A percentile compares a stretch with the other conserved stretches of the same genome.
Evolutionary conservation across 2,113 vertebrate species (phyloP).

Genomic region (Athene cunicularia): DNA sequence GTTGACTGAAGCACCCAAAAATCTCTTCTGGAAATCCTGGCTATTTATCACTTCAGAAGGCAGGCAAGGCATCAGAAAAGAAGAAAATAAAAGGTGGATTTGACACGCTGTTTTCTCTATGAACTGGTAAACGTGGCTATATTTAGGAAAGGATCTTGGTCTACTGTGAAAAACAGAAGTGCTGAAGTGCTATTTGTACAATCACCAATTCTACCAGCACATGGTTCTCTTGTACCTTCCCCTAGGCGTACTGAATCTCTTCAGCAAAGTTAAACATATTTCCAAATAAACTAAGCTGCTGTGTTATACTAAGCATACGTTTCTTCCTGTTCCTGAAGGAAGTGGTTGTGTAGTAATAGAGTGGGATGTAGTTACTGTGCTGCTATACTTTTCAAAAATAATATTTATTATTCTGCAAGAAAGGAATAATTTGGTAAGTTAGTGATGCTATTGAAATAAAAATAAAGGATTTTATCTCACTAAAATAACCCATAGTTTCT

Average conservation of each 20-base stretch:
- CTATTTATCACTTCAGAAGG: not conserved
- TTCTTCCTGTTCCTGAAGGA: not conserved
- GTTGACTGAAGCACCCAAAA: not conserved
- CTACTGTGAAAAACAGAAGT: not conserved
- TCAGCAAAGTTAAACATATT: not conserved
- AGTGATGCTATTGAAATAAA: not conserved
- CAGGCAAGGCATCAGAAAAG: not conserved
- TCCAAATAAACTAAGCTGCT: constrained; percentile 58
- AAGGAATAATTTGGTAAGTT: not conserved
- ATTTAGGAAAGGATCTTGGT: not conserved
- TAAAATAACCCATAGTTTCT: not conserved
- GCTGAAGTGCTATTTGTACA: not conserved
- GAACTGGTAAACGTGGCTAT: not conserved
- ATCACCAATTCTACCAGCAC: not conserved
- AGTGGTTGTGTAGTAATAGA: not conserved
- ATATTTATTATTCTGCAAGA: not conserved
- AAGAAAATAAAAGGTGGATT: not conserved
- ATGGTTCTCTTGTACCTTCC: not conserved
- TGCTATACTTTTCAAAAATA: not conserved
- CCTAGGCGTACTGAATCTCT: not conserved
- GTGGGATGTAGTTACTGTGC: not conserved
- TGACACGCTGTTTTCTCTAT: not conserved
- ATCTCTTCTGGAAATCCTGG: not conserved
- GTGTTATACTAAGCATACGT: not conserved
- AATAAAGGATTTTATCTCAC: not conserved